Evolutionary conservation across 2,797 vertebrate species (phyloP).

Genomic region (Argentina silus): DNA sequence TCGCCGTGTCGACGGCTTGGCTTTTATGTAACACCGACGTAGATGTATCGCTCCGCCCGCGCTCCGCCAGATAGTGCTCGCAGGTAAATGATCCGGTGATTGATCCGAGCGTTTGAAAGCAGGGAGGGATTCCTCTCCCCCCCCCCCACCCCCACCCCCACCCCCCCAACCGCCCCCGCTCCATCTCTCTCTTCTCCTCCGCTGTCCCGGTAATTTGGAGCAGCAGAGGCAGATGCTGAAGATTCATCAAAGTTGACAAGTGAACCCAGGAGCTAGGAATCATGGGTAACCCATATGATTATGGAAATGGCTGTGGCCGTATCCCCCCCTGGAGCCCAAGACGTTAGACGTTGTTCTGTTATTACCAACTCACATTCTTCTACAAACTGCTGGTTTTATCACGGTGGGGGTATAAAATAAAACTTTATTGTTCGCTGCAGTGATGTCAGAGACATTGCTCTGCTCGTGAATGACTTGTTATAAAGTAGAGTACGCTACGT

Average conservation of each 20-base stretch:
- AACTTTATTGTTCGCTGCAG: neutral
- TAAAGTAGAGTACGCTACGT: neutral
- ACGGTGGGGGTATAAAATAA: slow-evolving; percentile 16
- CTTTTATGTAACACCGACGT: slow-evolving; percentile 80
- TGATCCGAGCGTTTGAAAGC: slow-evolving; percentile 88
- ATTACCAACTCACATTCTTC: slow-evolving; percentile 42
- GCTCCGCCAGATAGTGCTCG: slow-evolving; percentile 84
- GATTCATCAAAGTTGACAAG: slow-evolving; percentile 92
- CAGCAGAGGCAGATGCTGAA: slow-evolving; percentile 84
- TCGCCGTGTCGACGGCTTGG: slow-evolving; percentile 81
- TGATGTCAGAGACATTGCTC: neutral
- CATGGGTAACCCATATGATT: slow-evolving; percentile 82
- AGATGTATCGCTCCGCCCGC: slow-evolving; percentile 75
- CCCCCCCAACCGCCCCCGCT: slow-evolving; percentile 57
- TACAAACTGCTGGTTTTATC: slow-evolving; percentile 46
- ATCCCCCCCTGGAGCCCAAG: slow-evolving; percentile 53
- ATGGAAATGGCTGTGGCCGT: slow-evolving; percentile 74
- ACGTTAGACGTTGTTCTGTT: slow-evolving; percentile 51
- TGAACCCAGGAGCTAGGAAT: slow-evolving; percentile 85
- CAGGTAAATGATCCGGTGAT: slow-evolving; percentile 90
- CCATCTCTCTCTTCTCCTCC: slow-evolving; percentile 29
- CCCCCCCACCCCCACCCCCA: slow-evolving; percentile 24
- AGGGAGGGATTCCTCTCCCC: slow-evolving; percentile 71
- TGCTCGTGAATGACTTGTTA: neutral
- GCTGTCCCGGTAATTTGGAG: slow-evolving; percentile 78